Evolutionary conservation across 1,140 invertebrate species (phyloP).

Genomic region (Nylanderia fulva): DNA sequence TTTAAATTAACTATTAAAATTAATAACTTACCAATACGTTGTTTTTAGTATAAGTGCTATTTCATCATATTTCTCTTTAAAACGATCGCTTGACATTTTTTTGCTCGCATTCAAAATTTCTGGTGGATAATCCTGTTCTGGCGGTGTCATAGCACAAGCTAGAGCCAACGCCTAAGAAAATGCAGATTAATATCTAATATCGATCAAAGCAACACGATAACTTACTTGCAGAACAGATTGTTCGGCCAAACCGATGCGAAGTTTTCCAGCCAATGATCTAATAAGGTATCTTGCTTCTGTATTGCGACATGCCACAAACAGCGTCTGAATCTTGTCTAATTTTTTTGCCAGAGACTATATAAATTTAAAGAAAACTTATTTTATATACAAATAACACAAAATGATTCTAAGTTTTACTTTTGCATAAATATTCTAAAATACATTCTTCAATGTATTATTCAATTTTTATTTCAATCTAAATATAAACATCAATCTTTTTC

Average conservation of each 20-base stretch:
- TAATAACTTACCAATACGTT: conserved; percentile 92
- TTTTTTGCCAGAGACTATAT: conserved; percentile 93
- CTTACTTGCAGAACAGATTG: conserved; percentile 95
- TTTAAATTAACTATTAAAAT: neutral
- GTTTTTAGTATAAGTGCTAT: conserved; percentile 94
- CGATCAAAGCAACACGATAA: neutral
- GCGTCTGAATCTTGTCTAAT: conserved; percentile 95
- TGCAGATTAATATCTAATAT: conserved; percentile 26
- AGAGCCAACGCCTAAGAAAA: conserved; percentile 91
- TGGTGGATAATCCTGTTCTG: conserved; percentile 89
- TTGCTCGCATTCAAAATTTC: conserved; percentile 88
- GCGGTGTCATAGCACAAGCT: conserved; percentile 92
- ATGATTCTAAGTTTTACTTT: conserved; percentile 17
- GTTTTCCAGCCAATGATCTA: conserved; percentile 96
- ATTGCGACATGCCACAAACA: conserved; percentile 97
- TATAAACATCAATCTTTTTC: neutral
- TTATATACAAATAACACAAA: conserved; percentile 20
- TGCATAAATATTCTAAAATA: neutral
- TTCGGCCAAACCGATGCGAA: conserved; percentile 98
- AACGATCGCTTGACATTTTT: conserved; percentile 88
- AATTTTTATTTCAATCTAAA: neutral
- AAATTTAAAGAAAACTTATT: conserved; percentile 62
- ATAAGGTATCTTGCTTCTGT: conserved; percentile 97
- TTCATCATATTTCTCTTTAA: conserved; percentile 94
- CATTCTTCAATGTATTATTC: neutral